Percentiles rank a stretch among this genome's conserved stretches.
These are phyloP conservation scores for Stichopus chloronotus DNA, from an alignment of 35 echinoderm and acorn worm genomes.

Conservation along the genomic window DNA sequence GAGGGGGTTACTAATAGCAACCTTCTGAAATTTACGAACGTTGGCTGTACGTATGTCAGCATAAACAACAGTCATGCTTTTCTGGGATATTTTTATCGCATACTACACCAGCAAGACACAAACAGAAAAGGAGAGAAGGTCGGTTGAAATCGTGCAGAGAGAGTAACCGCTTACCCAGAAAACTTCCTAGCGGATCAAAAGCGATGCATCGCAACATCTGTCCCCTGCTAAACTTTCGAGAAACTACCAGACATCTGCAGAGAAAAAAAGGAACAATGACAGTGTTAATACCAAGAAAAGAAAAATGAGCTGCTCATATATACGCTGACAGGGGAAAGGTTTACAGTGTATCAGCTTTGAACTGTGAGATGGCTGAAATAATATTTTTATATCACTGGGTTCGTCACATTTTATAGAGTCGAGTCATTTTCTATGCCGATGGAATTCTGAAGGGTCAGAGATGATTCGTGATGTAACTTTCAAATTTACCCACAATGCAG, in stretches of 20 bases:
- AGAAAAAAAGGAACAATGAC: not conserved
- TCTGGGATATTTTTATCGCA: not conserved
- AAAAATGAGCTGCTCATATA: not conserved
- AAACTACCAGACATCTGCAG: conserved; percentile 76
- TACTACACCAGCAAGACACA: not conserved
- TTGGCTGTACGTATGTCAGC: not conserved
- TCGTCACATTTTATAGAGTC: no score
- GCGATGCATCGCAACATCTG: conserved; percentile 84
- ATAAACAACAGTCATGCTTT: not conserved
- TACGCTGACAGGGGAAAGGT: no score
- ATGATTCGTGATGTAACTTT: no score
- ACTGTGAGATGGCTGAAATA: no score
- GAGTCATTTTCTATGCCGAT: no score
- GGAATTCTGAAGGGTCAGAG: no score
- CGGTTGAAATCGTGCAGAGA: no score
- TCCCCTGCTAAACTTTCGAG: conserved; percentile 85
- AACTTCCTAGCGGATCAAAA: conserved; percentile 83
- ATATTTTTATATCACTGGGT: no score
- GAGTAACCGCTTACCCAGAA: conserved; percentile 69
- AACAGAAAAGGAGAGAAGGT: not conserved
- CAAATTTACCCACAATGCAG: no score
- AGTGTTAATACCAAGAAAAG: not conserved
- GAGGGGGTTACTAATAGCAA: no score
- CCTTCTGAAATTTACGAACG: no score
- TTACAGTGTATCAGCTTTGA: no score